Evolutionary conservation across 2,888 invertebrate genomes (phyloP), one percentile per base, ranked within the genome.

Genomic region (Balanococcus diminutus): DNA sequence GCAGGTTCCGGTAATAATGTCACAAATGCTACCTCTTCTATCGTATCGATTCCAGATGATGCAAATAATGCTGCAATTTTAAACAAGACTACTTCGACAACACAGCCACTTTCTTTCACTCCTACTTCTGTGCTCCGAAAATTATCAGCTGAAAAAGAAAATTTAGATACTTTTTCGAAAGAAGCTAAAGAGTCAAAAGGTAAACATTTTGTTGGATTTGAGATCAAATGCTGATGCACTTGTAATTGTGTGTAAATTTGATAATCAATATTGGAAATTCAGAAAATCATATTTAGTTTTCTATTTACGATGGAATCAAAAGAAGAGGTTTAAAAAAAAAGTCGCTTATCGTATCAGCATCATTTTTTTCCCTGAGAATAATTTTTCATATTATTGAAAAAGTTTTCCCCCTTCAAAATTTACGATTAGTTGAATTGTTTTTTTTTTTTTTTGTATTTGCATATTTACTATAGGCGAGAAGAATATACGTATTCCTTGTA

Each of bases 61-160:
- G 72, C 42, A 39, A 72, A 8, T 11, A 61, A 61, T 22, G 82
- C 61, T n/a, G 72, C 39, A 25, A 11, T 39, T 4, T 9, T 72
- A 2, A 79, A 31, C 19, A 79, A 46, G 19, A 31, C 31, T 22
- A n/a, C 79, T 6, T 51, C 67, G n/a, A 14, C 91, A 95, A 95
- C 14, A 92, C 96, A 88, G 95, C 36, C 75, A 36, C 36, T 79
- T 79, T 36, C 96, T 28, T 97, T 98, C 91, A 98, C 97, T 0
- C 98, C 98, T 87, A 98, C 97, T 39, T 96, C 97, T 87, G 98
- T 98, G 87, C 92, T 98, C 89, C 93, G 97, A 87, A 97, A 97
- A 91, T 96, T 97, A 96, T 97, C 96, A 6, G 96, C 96, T 1
- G 96, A 84, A 25, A 84, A 84, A 42, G 84, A 84, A 25, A 84